Percentiles rank a stretch among this genome's conserved stretches.
phyloP scores from a whole-genome alignment of 2,797 vertebrate genomes.

The Chiloscyllium punctatum region DNA sequence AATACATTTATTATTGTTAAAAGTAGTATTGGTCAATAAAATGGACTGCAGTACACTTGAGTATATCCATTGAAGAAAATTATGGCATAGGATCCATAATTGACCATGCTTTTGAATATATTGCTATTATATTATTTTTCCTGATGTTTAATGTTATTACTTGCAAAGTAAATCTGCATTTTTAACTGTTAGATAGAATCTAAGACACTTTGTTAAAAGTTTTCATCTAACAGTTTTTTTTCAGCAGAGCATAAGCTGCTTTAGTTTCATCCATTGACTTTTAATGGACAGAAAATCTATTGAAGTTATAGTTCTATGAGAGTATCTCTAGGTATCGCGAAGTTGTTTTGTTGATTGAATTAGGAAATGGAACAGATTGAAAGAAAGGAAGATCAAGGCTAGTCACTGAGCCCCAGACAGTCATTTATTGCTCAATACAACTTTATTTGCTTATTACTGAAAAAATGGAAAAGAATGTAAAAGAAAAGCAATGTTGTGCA shows the following conservation, averaged over 20 bases:
- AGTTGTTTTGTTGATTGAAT: slow-evolving; percentile 29
- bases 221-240: not conserved
- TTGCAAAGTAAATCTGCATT: not conserved
- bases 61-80: not conserved
- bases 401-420: not conserved
- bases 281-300: not conserved
- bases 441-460: not conserved
- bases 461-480: not conserved
- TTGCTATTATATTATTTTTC: not conserved
- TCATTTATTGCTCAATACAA: not conserved
- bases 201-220: not conserved
- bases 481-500: not conserved
- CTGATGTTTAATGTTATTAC: not conserved
- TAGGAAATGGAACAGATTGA: not conserved
- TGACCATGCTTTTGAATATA: not conserved
- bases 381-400: not conserved
- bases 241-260: not conserved
- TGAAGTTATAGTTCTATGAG: not conserved
- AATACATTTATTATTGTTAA: not conserved
- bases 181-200: not conserved
- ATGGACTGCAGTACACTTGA: not conserved
- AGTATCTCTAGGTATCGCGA: not conserved
- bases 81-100: not conserved
- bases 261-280: slow-evolving; percentile 10
- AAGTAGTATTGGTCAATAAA: not conserved